Percentiles rank a stretch among this genome's conserved stretches.
These are phyloP conservation scores for Eumeta japonica DNA, from an alignment of 1,140 invertebrate genomes.

Conservation along the genomic window DNA sequence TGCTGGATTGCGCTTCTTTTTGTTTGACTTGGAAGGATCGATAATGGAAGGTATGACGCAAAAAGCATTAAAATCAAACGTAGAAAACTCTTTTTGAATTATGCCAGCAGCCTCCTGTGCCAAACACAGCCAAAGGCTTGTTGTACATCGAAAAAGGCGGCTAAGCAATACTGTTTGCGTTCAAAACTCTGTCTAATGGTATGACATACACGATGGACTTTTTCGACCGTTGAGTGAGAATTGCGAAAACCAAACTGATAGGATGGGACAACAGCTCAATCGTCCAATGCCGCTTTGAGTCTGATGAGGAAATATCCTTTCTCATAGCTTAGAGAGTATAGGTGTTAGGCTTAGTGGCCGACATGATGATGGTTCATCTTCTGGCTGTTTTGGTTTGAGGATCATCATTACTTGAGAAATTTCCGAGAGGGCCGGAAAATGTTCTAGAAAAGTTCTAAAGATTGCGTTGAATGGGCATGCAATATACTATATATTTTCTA, in stretches of 20 bases:
- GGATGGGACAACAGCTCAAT: no score
- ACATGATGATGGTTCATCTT: neutral
- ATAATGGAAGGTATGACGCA: neutral
- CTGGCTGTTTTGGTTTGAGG: conserved; percentile 13
- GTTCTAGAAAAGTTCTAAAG: no score
- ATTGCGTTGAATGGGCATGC: conserved; percentile 16
- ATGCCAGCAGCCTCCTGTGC: conserved; percentile 23
- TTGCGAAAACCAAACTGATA: conserved; percentile 6
- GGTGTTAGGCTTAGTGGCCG: conserved; percentile 13
- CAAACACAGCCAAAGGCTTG: conserved; percentile 23
- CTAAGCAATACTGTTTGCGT: conserved; percentile 8
- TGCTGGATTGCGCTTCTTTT: conserved; percentile 7
- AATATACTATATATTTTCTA: conserved; percentile 9
- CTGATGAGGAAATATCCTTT: conserved; percentile 9
- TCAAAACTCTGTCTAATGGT: neutral
- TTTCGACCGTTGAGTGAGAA: neutral
- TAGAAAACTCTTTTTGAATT: neutral
- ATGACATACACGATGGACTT: conserved; percentile 2
- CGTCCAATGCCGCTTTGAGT: neutral
- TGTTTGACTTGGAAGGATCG: no score
- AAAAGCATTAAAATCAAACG: conserved; percentile 5
- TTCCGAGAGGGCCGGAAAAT: conserved; percentile 12
- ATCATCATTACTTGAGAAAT: conserved; percentile 14
- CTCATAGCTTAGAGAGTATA: conserved; percentile 9
- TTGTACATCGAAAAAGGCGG: conserved; percentile 15